Evolutionary conservation across 2,888 invertebrate species (phyloP).

Genomic region (Microctonus aethiopoides): DNA sequence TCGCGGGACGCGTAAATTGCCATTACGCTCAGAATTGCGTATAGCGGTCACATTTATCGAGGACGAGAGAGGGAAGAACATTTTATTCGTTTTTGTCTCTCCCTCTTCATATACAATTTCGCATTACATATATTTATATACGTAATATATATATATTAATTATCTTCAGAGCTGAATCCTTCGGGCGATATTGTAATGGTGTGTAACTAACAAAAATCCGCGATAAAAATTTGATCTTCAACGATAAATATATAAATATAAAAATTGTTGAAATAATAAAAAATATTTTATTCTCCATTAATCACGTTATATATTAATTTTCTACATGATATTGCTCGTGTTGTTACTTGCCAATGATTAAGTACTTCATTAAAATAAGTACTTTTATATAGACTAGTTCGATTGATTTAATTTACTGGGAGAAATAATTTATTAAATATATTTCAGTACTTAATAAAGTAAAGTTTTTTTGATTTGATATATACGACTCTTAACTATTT

Average conservation of each 20-base stretch:
- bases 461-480: slow-evolving; percentile 17
- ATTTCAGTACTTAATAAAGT: not conserved
- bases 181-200: slow-evolving; percentile 31
- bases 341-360: not conserved
- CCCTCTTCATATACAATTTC: slow-evolving; percentile 25
- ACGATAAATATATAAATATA: not conserved
- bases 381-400: too few species aligned
- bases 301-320: slow-evolving; percentile 4
- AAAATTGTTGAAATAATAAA: not conserved
- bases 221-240: not conserved
- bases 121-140: slow-evolving; percentile 9
- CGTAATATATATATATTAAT: slow-evolving; percentile 54
- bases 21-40: slow-evolving; percentile 54
- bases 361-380: too few species aligned
- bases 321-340: slow-evolving; percentile 3
- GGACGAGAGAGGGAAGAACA: slow-evolving; percentile 34
- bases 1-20: slow-evolving; percentile 66
- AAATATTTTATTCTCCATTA: not conserved
- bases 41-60: slow-evolving; percentile 23
- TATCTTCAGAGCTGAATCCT: slow-evolving; percentile 44
- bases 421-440: not conserved
- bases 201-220: not conserved
- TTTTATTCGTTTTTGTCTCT: slow-evolving; percentile 28
- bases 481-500: not conserved
- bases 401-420: too few species aligned